phyloP scores from a whole-genome alignment of 2,113 vertebrate species.

The Myotis davidii region DNA sequence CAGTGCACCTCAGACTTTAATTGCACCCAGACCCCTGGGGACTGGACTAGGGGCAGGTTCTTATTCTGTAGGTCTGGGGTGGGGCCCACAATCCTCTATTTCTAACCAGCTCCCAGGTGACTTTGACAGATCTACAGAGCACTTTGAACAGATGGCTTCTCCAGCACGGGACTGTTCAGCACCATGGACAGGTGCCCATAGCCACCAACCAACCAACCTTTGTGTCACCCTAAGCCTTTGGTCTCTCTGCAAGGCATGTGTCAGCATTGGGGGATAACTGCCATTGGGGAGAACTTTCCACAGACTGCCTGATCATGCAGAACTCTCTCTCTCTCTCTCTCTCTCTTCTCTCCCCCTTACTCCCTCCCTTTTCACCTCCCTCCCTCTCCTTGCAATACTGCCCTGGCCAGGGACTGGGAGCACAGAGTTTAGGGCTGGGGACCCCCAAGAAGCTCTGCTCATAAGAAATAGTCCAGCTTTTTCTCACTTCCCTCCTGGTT shows the following conservation, averaged over 20 bases:
- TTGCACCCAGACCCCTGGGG: background rate
- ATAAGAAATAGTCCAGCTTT: background rate
- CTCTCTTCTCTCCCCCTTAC: background rate
- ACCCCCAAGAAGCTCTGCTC: background rate
- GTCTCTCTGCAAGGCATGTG: background rate
- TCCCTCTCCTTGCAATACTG: background rate
- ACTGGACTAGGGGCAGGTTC: background rate
- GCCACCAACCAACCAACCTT: background rate
- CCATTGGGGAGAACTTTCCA: background rate
- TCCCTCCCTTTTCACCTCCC: background rate
- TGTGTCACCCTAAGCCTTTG: background rate
- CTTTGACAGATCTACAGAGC: background rate
- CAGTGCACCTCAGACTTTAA: background rate
- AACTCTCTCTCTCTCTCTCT: background rate
- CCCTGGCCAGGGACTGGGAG: background rate
- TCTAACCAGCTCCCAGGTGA: background rate
- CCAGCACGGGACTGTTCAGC: slow-evolving; percentile 28
- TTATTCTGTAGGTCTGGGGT: background rate
- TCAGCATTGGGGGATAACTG: too few relatives aligned
- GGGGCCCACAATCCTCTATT: background rate
- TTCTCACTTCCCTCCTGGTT: background rate
- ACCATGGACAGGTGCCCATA: slow-evolving; percentile 67
- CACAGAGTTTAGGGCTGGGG: background rate
- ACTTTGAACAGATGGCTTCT: background rate
- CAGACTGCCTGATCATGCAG: background rate